These are phyloP conservation scores for Lytechinus variegatus DNA, from an alignment of 35 echinoderm and acorn worm species.

Conservation along the genomic window DNA sequence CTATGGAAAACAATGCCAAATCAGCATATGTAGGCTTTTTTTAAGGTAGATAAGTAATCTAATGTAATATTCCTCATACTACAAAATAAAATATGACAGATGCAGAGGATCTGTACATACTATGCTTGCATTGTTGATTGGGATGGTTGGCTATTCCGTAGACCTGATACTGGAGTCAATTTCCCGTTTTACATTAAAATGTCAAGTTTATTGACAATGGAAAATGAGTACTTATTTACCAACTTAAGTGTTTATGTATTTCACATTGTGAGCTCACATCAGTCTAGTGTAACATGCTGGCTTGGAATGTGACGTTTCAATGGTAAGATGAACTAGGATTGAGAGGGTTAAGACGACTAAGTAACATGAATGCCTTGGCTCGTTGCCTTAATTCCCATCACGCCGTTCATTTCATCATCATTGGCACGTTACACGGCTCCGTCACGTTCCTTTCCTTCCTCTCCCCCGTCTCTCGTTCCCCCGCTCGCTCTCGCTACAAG, in stretches of 20 bases:
- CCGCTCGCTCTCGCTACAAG: not conserved
- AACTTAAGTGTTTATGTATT: not conserved
- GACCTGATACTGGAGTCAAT: too few relatives aligned
- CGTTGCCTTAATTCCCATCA: not conserved
- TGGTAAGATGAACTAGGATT: not conserved
- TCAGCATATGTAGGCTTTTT: not conserved
- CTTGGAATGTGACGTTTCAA: not conserved
- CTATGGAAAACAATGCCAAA: not conserved
- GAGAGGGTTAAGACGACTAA: not conserved
- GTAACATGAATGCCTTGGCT: not conserved
- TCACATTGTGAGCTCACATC: not conserved
- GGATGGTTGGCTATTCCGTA: not conserved
- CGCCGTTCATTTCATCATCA: not conserved
- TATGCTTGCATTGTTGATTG: not conserved
- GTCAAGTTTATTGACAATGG: too few relatives aligned
- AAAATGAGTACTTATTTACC: not conserved
- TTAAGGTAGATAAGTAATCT: not conserved
- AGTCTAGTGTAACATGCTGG: not conserved
- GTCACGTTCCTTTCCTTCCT: constrained; percentile 17
- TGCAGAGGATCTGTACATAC: not conserved
- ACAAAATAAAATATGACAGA: not conserved
- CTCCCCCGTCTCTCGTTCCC: not conserved
- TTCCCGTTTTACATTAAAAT: too few relatives aligned
- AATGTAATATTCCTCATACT: not conserved
- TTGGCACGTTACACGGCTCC: not conserved